Evolutionary conservation across 2,888 invertebrate genomes (phyloP).

Genomic region (Shargacucullia verbasci): DNA sequence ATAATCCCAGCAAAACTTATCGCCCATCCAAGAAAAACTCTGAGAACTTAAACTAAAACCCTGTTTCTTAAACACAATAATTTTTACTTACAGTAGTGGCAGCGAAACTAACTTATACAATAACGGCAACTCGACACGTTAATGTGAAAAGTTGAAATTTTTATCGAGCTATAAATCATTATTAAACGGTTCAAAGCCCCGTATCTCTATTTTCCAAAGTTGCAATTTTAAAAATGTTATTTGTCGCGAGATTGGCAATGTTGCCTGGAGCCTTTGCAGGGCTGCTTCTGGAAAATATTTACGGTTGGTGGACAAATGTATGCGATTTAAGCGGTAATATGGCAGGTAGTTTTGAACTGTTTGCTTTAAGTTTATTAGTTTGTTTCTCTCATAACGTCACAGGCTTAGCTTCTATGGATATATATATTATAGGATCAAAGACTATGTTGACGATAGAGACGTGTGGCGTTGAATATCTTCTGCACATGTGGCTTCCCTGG

Average conservation of each 20-base stretch:
- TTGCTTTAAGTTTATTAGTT: conserved; percentile 7
- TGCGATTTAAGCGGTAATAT: conserved; percentile 5
- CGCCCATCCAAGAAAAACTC: not conserved
- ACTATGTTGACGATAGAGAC: too few relatives aligned
- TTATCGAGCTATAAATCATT: conserved; percentile 58
- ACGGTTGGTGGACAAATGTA: conserved; percentile 22
- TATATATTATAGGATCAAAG: too few relatives aligned
- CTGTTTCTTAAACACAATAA: conserved; percentile 39
- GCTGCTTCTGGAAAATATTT: conserved; percentile 39
- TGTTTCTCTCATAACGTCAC: not conserved
- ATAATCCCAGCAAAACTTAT: conserved; percentile 22
- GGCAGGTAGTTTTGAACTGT: conserved; percentile 42
- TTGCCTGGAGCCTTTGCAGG: conserved; percentile 28
- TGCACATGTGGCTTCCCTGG: too few relatives aligned
- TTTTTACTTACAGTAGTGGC: conserved; percentile 41
- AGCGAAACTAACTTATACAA: conserved; percentile 49
- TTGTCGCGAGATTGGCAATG: conserved; percentile 55
- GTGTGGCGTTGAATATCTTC: too few relatives aligned
- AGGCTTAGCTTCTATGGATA: too few relatives aligned
- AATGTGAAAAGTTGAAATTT: conserved; percentile 58
- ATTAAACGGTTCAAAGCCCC: conserved; percentile 53
- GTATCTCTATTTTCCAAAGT: conserved; percentile 61
- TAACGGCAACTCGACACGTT: conserved; percentile 47
- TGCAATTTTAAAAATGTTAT: conserved; percentile 64
- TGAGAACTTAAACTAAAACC: conserved; percentile 19